Base-by-base conservation (phyloP, 2,888 invertebrate genomes). In the Matsumyia berberina region DNA sequence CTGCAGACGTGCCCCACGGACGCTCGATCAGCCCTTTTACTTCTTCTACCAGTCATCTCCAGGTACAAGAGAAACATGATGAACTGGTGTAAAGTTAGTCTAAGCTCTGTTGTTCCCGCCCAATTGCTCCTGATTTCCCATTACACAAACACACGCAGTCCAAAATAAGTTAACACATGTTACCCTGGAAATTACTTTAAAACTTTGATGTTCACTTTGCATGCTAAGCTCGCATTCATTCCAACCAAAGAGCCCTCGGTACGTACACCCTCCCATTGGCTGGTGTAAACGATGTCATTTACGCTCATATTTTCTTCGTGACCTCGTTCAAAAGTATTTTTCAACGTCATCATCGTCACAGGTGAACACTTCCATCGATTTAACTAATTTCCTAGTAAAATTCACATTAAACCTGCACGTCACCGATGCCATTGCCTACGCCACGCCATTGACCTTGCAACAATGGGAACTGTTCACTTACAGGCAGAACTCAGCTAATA, bases 361-460 rank as follows among this genome's bases (percentile, higher is more conserved):
- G 37, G 60, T 60, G 60, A 53, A 60, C 39, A 67, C 53, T 67
- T 60, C 15, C 44, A 73, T 80, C 69, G 69, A 69, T 81, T 74
- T 62, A 69, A 69, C 67, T 60, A 69, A 69, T 77, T 77, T 69
- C 44, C 42, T 57, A 35, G 66, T 44, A 31, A 60, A 67, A 37
- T 80, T 53, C 35, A 46, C 39, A 64, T 42, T 44, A 64, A 64
- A 55, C 57, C n/a, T 42, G 35, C 60, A 35, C 57, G 39, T 8
- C n/a, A 15, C 46, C 33, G 12, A 17, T 0, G 11, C n/a, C 35
- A 11, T 29, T 7, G 7, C 33, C 60, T 12, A 7, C 58, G n/a
- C 39, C 29, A 53, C 77, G 67, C 53, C 77, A 69, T 77, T 77
- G 77, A 77, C 77, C 77, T 69, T 77, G 77, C 44, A 53, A 60